Conservation (phyloP, 2,113 vertebrate genomes). For the Lontra canadensis region DNA sequence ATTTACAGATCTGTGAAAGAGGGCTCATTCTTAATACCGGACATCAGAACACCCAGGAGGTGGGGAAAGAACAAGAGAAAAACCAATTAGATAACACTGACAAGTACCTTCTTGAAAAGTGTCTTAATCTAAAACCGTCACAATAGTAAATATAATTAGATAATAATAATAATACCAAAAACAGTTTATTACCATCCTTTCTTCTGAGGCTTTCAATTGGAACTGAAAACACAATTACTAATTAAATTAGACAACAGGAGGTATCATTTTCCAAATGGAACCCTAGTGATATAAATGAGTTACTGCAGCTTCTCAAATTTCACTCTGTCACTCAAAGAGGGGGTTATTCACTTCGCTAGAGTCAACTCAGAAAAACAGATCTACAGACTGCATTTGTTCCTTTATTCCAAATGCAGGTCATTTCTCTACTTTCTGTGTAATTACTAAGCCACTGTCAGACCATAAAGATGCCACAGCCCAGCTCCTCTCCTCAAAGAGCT, state of each 20-base stretch:
- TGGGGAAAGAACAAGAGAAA: neutral
- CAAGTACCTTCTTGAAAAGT: constrained; percentile 9
- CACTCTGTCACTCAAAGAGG: constrained; percentile 38
- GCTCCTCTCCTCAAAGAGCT: neutral
- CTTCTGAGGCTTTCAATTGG: constrained; percentile 65
- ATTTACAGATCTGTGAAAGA: neutral
- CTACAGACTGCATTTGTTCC: neutral
- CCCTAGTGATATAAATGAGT: constrained; percentile 58
- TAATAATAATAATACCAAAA: constrained; percentile 57
- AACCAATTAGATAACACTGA: neutral
- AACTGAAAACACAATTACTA: constrained; percentile 73
- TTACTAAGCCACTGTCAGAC: neutral
- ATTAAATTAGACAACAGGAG: constrained; percentile 76
- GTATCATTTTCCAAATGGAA: constrained; percentile 66
- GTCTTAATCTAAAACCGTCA: constrained; percentile 45
- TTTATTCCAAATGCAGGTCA: neutral
- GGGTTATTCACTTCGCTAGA: neutral
- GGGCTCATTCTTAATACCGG: neutral
- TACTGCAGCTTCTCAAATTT: constrained; percentile 43
- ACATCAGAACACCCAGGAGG: neutral
- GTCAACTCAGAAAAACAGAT: neutral
- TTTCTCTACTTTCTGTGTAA: neutral
- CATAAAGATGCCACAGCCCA: neutral
- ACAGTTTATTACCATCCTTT: constrained; percentile 56
- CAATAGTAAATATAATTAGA: constrained; percentile 55